phyloP scores from a whole-genome alignment of 2,888 invertebrate genomes.

The Diaprepes abbreviatus region DNA sequence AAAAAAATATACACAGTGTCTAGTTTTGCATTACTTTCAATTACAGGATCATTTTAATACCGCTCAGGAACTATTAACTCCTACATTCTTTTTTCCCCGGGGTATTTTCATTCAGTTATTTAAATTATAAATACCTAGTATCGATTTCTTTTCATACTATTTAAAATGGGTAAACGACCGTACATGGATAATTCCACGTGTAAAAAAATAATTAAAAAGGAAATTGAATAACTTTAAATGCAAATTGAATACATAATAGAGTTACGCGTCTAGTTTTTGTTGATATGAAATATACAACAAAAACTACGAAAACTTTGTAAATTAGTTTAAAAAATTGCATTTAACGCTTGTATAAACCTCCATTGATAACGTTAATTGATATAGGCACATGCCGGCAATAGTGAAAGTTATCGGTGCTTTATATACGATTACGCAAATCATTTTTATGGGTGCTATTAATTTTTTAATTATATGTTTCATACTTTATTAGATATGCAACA shows the following conservation, averaged over 20 bases:
- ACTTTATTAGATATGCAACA: not conserved
- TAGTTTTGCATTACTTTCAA: too few relatives aligned
- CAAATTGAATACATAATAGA: not conserved
- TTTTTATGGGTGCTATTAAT: constrained; percentile 4
- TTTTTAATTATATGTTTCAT: not conserved
- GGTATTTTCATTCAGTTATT: too few relatives aligned
- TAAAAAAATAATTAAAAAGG: not conserved
- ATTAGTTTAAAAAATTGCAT: not conserved
- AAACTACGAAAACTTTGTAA: not conserved
- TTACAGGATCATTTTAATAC: too few relatives aligned
- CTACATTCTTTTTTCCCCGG: too few relatives aligned
- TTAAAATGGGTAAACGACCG: too few relatives aligned
- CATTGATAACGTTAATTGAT: constrained; percentile 10
- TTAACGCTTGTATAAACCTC: constrained; percentile 9
- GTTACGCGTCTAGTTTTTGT: not conserved
- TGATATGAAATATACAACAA: not conserved
- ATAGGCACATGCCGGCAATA: constrained; percentile 4
- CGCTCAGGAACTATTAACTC: too few relatives aligned
- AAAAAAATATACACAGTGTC: too few relatives aligned
- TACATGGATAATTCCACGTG: too few relatives aligned
- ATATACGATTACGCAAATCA: not conserved
- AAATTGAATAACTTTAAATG: constrained; percentile 14
- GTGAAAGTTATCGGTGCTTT: constrained; percentile 6
- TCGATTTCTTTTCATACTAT: not conserved
- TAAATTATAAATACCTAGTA: too few relatives aligned